phyloP scores from a whole-genome alignment of 2,888 invertebrate genomes.

The Pedicia rivosa region DNA sequence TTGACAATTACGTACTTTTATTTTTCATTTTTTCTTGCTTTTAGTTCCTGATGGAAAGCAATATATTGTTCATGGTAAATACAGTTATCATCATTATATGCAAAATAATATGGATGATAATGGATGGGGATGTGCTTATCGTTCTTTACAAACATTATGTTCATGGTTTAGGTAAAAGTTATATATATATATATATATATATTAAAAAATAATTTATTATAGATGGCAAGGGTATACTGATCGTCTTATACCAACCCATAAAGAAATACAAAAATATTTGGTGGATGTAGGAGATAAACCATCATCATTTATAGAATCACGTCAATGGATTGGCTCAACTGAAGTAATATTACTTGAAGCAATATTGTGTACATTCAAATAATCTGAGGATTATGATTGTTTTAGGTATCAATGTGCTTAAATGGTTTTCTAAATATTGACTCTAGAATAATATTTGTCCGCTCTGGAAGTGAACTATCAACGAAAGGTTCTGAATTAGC shows the following conservation, averaged over 20 bases:
- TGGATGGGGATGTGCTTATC: slow-evolving; percentile 99
- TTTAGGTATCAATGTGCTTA: slow-evolving; percentile 81
- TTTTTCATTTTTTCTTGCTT: neutral
- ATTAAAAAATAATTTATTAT: too few relatives aligned
- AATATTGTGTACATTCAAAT: too few relatives aligned
- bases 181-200: too few relatives aligned
- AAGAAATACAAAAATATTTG: slow-evolving; percentile 83
- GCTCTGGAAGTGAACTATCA: slow-evolving; percentile 68
- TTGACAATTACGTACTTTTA: neutral
- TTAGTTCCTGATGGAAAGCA: slow-evolving; percentile 32
- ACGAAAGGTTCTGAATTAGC: slow-evolving; percentile 65
- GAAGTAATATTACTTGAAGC: too few relatives aligned
- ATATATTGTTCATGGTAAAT: slow-evolving; percentile 61
- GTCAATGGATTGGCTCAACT: slow-evolving; percentile 96
- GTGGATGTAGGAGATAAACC: slow-evolving; percentile 91
- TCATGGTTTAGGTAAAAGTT: slow-evolving; percentile 67
- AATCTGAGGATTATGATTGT: too few relatives aligned
- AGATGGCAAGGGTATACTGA: slow-evolving; percentile 71
- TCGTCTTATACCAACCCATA: slow-evolving; percentile 59
- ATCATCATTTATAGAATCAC: slow-evolving; percentile 69
- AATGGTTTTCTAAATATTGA: slow-evolving; percentile 63
- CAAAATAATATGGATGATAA: slow-evolving; percentile 87
- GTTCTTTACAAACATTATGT: slow-evolving; percentile 89
- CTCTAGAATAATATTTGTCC: slow-evolving; percentile 69
- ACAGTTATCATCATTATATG: slow-evolving; percentile 93